Percentiles rank a stretch among this genome's conserved stretches.
phyloP scores from a whole-genome alignment of 2,113 vertebrate genomes.

The Sterna hirundo region DNA sequence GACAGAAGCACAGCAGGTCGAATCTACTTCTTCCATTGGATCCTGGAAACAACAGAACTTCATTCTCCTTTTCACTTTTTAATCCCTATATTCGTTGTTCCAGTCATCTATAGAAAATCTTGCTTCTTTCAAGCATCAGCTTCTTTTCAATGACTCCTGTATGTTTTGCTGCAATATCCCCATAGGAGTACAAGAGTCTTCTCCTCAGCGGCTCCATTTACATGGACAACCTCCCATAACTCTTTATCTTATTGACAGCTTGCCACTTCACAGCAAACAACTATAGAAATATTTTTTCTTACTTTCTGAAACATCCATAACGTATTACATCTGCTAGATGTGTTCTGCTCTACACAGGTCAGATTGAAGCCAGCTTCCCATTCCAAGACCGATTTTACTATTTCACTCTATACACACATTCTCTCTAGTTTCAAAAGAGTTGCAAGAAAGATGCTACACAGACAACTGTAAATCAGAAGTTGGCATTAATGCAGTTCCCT shows the following conservation, averaged over 20 bases:
- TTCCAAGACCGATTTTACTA: background rate
- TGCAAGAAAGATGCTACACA: slow-evolving; percentile 20
- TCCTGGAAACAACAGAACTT: background rate
- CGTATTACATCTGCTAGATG: background rate
- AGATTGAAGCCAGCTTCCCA: background rate
- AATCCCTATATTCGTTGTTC: background rate
- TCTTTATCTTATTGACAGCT: background rate
- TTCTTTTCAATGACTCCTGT: background rate
- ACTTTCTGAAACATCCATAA: background rate
- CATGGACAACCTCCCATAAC: background rate
- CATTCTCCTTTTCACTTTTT: background rate
- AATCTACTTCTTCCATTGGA: background rate
- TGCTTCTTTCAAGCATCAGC: background rate
- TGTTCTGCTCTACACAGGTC: background rate
- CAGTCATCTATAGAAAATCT: background rate
- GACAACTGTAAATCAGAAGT: background rate
- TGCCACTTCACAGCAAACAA: background rate
- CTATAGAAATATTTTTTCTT: background rate
- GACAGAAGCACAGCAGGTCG: background rate
- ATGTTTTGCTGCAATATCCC: background rate
- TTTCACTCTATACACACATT: background rate
- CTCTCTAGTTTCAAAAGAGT: background rate
- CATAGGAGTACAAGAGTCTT: background rate
- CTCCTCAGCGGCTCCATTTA: background rate
- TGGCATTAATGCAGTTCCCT: background rate